phyloP scores from a whole-genome alignment of 1,140 invertebrate genomes.

The Monomorium pharaonis region DNA sequence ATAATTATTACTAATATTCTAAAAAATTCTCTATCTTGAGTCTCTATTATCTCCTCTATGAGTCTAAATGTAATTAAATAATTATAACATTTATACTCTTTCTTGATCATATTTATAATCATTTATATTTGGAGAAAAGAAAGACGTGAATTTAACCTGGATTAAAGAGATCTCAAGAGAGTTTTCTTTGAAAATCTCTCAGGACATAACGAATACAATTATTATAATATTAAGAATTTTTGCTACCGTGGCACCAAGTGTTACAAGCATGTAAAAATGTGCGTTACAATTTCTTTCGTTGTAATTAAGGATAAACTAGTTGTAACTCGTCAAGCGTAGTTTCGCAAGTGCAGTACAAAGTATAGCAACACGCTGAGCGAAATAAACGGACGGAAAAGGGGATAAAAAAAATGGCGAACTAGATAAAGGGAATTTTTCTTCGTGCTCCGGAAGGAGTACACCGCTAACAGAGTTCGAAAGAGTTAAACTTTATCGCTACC shows the following conservation, averaged over 20 bases:
- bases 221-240: background rate
- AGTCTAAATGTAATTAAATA: background rate
- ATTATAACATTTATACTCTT: background rate
- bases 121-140: background rate
- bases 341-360: constrained; percentile 22
- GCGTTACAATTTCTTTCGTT: constrained; percentile 1
- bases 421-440: constrained; percentile 70
- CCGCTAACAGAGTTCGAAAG: constrained; percentile 73
- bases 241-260: background rate
- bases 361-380: constrained; percentile 7
- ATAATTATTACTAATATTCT: background rate
- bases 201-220: background rate
- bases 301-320: constrained; percentile 28
- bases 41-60: background rate
- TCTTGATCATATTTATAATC: background rate
- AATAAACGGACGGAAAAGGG: constrained; percentile 35
- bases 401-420: constrained; percentile 49
- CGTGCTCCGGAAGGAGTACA: constrained; percentile 50
- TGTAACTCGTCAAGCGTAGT: constrained; percentile 18
- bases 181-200: background rate
- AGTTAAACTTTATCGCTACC: constrained; percentile 71
- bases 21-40: background rate
- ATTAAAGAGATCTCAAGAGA: background rate
- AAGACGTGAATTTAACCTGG: background rate
- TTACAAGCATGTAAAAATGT: background rate